Evolutionary conservation across 53 echinoderm and acorn worm species (phyloP).

Genomic region (Temnopleurus reevesii): DNA sequence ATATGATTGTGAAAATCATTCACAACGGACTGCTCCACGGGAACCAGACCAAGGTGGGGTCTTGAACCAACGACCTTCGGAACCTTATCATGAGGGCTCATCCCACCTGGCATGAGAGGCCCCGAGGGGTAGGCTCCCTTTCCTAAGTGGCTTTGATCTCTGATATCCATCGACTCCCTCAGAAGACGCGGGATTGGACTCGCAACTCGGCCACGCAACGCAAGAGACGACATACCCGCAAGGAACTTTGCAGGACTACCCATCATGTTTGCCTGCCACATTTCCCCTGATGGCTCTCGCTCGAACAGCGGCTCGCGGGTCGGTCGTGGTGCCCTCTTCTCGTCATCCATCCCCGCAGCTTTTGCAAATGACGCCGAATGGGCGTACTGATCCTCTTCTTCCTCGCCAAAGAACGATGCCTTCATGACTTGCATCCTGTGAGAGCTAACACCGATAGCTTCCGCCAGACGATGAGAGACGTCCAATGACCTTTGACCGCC

Average conservation of each 20-base stretch:
- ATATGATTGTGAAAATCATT: conserved; percentile 59
- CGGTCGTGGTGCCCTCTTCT: conserved; percentile 4
- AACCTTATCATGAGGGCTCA: conserved; percentile 56
- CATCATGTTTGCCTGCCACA: conserved; percentile 67
- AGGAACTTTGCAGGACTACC: conserved; percentile 83
- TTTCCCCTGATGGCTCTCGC: background rate
- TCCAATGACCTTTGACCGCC: conserved; percentile 58
- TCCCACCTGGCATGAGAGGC: conserved; percentile 58
- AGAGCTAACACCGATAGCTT: conserved; percentile 82
- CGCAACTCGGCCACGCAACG: conserved; percentile 6
- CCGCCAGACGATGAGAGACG: conserved; percentile 80
- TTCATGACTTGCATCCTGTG: conserved; percentile 99
- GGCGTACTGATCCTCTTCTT: conserved; percentile 70
- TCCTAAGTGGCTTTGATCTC: conserved; percentile 27
- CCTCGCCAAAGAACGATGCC: conserved; percentile 91
- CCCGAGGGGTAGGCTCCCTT: background rate
- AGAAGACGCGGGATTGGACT: conserved; percentile 61
- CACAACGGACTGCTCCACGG: conserved; percentile 76
- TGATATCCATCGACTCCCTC: conserved; percentile 54
- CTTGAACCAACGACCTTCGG: conserved; percentile 84
- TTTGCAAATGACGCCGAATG: background rate
- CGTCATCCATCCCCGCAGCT: background rate
- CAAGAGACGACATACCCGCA: conserved; percentile 59
- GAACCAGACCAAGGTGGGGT: conserved; percentile 71
- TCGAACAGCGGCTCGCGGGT: conserved; percentile 26